phyloP scores from a whole-genome alignment of 2,797 vertebrate species.

The Protosalanx chinensis region DNA sequence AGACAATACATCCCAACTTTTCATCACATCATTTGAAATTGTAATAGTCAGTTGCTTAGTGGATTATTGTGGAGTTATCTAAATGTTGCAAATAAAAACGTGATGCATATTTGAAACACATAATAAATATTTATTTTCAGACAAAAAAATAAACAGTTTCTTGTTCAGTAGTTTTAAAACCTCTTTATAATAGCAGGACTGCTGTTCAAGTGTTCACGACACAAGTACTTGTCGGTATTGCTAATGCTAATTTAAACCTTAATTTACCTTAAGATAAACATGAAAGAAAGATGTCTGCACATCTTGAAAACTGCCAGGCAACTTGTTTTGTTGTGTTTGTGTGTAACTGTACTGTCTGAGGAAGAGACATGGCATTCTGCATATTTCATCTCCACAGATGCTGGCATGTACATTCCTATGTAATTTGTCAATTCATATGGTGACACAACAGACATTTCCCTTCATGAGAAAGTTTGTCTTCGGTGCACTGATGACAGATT shows the following conservation, averaged over 20 bases:
- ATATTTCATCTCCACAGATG: constrained; percentile 12
- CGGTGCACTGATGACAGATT: constrained; percentile 7
- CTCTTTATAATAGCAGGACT: constrained; percentile 59
- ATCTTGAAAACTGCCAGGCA: constrained; percentile 30
- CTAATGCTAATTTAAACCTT: constrained; percentile 55
- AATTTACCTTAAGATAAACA: constrained; percentile 34
- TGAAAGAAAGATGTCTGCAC: constrained; percentile 34
- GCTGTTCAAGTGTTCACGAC: constrained; percentile 54
- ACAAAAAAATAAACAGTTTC: constrained; percentile 65
- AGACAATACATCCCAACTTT: too few species aligned
- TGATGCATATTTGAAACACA: constrained; percentile 63
- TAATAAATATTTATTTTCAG: constrained; percentile 75
- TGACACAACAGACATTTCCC: background rate
- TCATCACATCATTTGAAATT: background rate
- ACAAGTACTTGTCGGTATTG: constrained; percentile 48
- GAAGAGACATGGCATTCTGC: background rate
- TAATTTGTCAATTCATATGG: constrained; percentile 17
- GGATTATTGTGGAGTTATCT: background rate
- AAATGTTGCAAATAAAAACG: background rate
- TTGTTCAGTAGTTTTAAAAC: constrained; percentile 64
- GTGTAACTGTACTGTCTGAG: background rate
- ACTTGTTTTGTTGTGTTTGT: background rate
- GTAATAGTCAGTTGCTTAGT: background rate
- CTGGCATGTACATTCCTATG: constrained; percentile 23
- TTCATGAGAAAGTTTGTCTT: background rate